Evolutionary conservation across 2,113 vertebrate genomes (phyloP).

Genomic region (Phylloscopus trochiloides): DNA sequence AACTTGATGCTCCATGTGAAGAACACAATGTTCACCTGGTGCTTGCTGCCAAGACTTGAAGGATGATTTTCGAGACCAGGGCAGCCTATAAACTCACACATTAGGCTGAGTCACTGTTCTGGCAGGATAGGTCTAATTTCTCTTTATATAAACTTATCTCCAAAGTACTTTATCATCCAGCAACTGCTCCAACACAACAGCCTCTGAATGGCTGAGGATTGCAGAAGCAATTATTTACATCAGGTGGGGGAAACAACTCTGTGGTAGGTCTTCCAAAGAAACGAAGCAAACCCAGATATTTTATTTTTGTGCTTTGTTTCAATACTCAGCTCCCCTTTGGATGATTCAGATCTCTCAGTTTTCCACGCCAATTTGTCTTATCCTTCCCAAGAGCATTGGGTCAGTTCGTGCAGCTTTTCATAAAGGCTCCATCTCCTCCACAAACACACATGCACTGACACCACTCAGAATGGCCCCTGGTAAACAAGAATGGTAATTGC

Average conservation of each 20-base stretch:
- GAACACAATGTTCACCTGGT: slow-evolving; percentile 49
- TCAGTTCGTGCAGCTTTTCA: neutral
- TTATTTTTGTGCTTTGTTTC: slow-evolving; percentile 22
- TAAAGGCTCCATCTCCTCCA: neutral
- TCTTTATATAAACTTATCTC: slow-evolving; percentile 19
- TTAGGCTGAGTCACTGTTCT: slow-evolving; percentile 56
- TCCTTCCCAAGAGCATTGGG: slow-evolving; percentile 22
- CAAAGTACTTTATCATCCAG: slow-evolving; percentile 27
- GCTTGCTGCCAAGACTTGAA: neutral
- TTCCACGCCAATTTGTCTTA: slow-evolving; percentile 42
- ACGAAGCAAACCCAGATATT: neutral
- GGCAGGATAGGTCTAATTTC: slow-evolving; percentile 10
- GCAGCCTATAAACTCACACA: slow-evolving; percentile 7
- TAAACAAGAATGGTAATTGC: slow-evolving; percentile 37
- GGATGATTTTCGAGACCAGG: neutral
- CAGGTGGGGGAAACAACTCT: neutral
- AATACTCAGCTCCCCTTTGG: neutral
- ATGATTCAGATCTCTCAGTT: neutral
- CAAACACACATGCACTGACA: neutral
- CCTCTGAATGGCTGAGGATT: neutral
- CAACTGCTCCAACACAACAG: neutral
- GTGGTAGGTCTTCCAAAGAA: slow-evolving; percentile 21
- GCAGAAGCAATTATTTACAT: slow-evolving; percentile 18
- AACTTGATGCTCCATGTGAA: slow-evolving; percentile 1
- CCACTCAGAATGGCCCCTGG: neutral